Evolutionary conservation across 2,797 vertebrate species (phyloP), one percentile per base, ranked within the genome.

Genomic region (Denticeps clupeoides): DNA sequence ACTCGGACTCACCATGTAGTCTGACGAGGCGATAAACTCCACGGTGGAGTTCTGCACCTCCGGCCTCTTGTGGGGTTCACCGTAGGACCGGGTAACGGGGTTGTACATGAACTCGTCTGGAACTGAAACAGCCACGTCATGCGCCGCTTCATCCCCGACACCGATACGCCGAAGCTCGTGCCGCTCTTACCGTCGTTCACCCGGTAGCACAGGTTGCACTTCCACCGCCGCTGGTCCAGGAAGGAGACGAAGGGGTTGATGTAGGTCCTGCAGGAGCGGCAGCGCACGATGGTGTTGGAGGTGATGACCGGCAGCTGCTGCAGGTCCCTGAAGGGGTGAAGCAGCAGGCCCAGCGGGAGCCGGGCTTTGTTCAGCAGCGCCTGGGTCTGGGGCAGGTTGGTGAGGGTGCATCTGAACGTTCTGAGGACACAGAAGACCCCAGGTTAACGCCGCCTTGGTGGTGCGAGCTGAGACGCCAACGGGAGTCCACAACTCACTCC

Each of bases 41-140:
- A 99, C 89, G 0, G 94, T 98, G 62, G 93, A 80, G 75, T 96
- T 97, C 57, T 92, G 92, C 56, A 99, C 91, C 67, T 99, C 94
- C 1, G 94, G 93, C 40, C 93, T 84, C 67, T 93, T 97, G 65
- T 97, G 92, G 9, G 94, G 94, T 33, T 98, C 93, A 2, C 94
- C 94, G 0, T 98, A 97, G 1, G 90, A 96, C 25, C 91, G 83
- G 0, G 90, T 96, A 40, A 99, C 82, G 1, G 94, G 94, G 63
- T 99, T 99, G 72, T 96, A 99, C 91, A 99, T 95, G 49, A 99
- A 99, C 72, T 99, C 93, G 73, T 97, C 93, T 42, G 94, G 94
- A 66, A 99, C 93, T 99, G 60, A 25, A 45, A n/a, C n/a, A n/a
- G n/a, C n/a, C n/a, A n/a, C n/a, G n/a, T n/a, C n/a, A n/a, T n/a